These are phyloP conservation scores for Ormia ochracea DNA, from an alignment of 2,888 invertebrate genomes.

Conservation along the genomic window DNA sequence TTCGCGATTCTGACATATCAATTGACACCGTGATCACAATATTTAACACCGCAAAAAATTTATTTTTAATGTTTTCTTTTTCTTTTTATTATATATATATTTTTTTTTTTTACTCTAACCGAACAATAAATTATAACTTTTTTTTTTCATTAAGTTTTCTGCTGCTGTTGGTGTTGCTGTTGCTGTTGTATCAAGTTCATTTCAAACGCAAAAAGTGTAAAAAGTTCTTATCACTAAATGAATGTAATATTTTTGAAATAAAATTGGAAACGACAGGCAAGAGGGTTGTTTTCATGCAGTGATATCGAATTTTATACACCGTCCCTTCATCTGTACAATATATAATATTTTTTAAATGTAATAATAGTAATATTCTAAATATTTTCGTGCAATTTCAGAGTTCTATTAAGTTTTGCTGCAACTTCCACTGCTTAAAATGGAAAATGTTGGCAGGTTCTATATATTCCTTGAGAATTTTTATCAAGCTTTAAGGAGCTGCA, in stretches of 20 bases:
- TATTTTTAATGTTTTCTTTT: slow-evolving; percentile 15
- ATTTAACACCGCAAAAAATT: slow-evolving; percentile 1
- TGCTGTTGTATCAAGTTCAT: slow-evolving; percentile 55
- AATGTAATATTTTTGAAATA: slow-evolving; percentile 1
- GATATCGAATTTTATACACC: background rate
- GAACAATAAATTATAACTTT: slow-evolving; percentile 26
- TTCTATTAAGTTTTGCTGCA: too few species aligned
- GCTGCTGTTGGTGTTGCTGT: too few species aligned
- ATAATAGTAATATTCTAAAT: too few species aligned
- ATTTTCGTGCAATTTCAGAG: too few species aligned
- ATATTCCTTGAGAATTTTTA: too few species aligned
- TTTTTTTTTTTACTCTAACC: slow-evolving; percentile 19
- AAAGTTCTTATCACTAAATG: slow-evolving; percentile 37
- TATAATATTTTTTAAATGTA: too few species aligned
- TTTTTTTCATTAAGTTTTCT: too few species aligned
- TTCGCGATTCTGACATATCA: background rate
- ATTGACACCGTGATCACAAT: slow-evolving; percentile 16
- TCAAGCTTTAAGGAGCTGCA: too few species aligned
- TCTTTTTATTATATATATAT: too few species aligned
- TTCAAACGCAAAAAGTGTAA: slow-evolving; percentile 16
- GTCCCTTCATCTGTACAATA: background rate
- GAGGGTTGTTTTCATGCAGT: background rate
- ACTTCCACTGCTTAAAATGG: too few species aligned
- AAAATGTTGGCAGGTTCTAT: too few species aligned
- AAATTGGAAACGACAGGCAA: background rate